A percentile compares a stretch with the other conserved stretches of the same genome.
Evolutionary conservation across 2,797 vertebrate genomes (phyloP).

Genomic region (Chelidonichthys spinosus): DNA sequence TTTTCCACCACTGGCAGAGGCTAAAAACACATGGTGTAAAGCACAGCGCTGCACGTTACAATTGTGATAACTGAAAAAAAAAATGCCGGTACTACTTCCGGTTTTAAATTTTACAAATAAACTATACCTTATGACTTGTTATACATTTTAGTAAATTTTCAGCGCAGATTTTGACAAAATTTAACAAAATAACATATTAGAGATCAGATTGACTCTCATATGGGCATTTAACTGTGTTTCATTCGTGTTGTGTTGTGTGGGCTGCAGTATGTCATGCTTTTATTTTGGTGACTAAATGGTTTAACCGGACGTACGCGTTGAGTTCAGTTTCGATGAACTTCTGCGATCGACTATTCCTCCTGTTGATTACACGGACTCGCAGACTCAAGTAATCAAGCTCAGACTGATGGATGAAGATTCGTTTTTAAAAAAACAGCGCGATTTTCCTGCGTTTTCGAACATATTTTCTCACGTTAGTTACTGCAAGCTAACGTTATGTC

Average conservation of each 20-base stretch:
- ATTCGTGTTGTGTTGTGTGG: accelerated
- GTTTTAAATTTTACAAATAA: slow-evolving; percentile 20
- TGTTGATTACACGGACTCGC: slow-evolving; percentile 10
- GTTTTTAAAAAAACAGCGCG: slow-evolving; percentile 45
- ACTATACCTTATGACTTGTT: neutral
- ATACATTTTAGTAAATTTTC: accelerated
- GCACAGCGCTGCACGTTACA: neutral
- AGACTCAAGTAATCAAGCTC: slow-evolving; percentile 40
- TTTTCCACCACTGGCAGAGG: too few species aligned
- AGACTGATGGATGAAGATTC: slow-evolving; percentile 25
- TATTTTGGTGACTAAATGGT: neutral
- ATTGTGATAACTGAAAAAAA: accelerated
- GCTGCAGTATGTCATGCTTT: neutral
- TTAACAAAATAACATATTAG: accelerated
- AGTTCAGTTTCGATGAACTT: neutral
- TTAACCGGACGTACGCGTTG: neutral
- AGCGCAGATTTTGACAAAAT: accelerated
- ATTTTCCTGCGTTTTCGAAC: neutral
- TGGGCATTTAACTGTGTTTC: accelerated
- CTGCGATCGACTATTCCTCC: slow-evolving; percentile 7
- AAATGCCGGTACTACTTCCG: neutral
- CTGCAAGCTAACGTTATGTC: slow-evolving; percentile 69
- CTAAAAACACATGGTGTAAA: slow-evolving; percentile 53
- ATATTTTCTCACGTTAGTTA: neutral
- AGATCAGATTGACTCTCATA: accelerated